Conservation (phyloP, 2,888 invertebrate species). For the Latrodectus elegans region DNA sequence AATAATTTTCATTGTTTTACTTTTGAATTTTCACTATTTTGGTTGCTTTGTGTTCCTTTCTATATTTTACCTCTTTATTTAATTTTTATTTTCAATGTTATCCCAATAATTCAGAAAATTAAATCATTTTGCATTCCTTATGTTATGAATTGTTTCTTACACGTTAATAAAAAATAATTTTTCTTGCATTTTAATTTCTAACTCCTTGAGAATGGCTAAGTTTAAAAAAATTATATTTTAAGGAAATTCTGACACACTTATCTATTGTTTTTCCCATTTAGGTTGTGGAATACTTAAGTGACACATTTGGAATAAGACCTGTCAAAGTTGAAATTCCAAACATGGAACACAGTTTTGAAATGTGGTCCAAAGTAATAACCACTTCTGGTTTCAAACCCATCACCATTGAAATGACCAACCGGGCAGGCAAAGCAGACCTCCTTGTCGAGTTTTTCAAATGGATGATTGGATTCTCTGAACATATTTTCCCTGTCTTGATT, state of each 20-base stretch:
- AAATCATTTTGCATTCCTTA: no score
- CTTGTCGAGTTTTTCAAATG: slow-evolving; percentile 81
- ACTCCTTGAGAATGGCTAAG: no score
- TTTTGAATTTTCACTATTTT: no score
- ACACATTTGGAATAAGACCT: slow-evolving; percentile 80
- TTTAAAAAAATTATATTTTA: no score
- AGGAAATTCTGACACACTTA: not conserved
- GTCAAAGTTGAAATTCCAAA: slow-evolving; percentile 78
- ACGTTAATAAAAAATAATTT: no score
- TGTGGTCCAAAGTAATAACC: slow-evolving; percentile 74
- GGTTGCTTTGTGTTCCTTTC: no score
- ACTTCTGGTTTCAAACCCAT: slow-evolving; percentile 72
- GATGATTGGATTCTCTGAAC: slow-evolving; percentile 84
- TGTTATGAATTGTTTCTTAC: no score
- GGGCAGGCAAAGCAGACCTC: slow-evolving; percentile 74
- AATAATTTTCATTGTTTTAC: no score
- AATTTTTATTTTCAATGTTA: no score
- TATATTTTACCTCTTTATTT: no score
- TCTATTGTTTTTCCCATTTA: slow-evolving; percentile 1
- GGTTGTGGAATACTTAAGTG: slow-evolving; percentile 73
- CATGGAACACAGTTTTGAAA: slow-evolving; percentile 75
- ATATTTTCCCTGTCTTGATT: slow-evolving; percentile 87
- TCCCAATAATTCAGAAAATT: no score
- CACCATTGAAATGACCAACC: slow-evolving; percentile 67
- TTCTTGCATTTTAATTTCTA: no score